phyloP scores from a whole-genome alignment of 2,888 invertebrate genomes.

The Yponomeuta evonymella region DNA sequence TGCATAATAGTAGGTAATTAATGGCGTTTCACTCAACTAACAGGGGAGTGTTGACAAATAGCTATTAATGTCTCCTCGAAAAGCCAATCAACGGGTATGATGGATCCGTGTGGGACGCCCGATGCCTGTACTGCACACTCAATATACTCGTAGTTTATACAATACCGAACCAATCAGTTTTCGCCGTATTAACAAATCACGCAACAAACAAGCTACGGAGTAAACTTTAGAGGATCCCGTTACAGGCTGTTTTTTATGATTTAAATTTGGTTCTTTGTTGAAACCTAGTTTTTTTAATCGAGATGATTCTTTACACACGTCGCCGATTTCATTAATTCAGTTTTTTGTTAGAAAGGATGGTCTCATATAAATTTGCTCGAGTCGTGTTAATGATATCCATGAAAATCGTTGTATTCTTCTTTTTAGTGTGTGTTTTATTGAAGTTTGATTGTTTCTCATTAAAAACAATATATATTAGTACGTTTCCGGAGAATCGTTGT shows the following conservation, averaged over 20 bases:
- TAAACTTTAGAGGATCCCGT: background rate
- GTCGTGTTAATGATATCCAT: no score
- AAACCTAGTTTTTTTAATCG: no score
- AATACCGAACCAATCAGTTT: constrained; percentile 32
- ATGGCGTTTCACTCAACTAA: constrained; percentile 48
- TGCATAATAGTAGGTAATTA: constrained; percentile 46
- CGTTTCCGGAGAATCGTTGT: no score
- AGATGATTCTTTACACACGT: no score
- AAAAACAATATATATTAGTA: no score
- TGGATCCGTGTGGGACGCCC: constrained; percentile 31
- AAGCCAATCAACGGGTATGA: constrained; percentile 45
- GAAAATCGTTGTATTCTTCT: no score
- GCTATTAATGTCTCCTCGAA: constrained; percentile 52
- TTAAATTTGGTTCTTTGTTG: no score
- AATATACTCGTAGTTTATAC: constrained; percentile 43
- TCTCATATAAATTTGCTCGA: no score
- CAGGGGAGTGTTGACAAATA: constrained; percentile 62
- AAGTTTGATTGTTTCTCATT: no score
- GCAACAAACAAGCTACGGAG: background rate
- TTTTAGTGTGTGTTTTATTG: no score
- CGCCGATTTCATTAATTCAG: no score
- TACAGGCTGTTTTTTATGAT: background rate
- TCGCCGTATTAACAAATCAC: constrained; percentile 8
- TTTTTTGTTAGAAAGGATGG: no score
- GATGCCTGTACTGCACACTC: constrained; percentile 34